These are phyloP conservation scores for Mus spretus DNA, from an alignment of 2,797 vertebrate species.

Conservation along the genomic window DNA sequence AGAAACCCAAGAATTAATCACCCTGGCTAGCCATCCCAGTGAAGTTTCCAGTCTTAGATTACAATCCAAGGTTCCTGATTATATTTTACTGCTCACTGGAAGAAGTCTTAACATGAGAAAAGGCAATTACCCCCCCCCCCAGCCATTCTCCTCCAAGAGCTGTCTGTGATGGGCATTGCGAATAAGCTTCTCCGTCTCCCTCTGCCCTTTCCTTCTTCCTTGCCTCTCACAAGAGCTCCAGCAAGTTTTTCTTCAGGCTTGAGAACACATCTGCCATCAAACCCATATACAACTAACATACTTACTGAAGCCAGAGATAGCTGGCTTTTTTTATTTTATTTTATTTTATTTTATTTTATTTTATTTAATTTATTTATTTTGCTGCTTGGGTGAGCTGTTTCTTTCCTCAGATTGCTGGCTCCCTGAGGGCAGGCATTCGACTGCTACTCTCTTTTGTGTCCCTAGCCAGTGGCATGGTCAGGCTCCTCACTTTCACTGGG, in stretches of 20 bases:
- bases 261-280: constrained; percentile 25
- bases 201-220: neutral
- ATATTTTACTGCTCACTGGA: constrained; percentile 59
- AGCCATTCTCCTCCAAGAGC: constrained; percentile 28
- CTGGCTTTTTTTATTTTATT: too few relatives aligned
- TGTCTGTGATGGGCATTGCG: constrained; percentile 32
- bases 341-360: too few relatives aligned
- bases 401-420: constrained; percentile 60
- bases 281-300: constrained; percentile 23
- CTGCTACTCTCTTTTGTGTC: constrained; percentile 62
- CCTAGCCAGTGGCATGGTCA: constrained; percentile 28
- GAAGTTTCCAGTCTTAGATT: constrained; percentile 39
- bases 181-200: constrained; percentile 48
- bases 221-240: neutral
- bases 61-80: constrained; percentile 50
- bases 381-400: constrained; percentile 22
- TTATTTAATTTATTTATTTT: neutral
- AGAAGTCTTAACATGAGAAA: constrained; percentile 66
- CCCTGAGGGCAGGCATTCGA: constrained; percentile 29
- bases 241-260: constrained; percentile 31
- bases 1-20: constrained; percentile 27
- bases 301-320: constrained; percentile 56
- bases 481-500: constrained; percentile 38
- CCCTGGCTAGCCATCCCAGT: neutral
- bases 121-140: neutral